Base-by-base conservation (phyloP, 2,113 vertebrate species). In the Galeopterus variegatus region DNA sequence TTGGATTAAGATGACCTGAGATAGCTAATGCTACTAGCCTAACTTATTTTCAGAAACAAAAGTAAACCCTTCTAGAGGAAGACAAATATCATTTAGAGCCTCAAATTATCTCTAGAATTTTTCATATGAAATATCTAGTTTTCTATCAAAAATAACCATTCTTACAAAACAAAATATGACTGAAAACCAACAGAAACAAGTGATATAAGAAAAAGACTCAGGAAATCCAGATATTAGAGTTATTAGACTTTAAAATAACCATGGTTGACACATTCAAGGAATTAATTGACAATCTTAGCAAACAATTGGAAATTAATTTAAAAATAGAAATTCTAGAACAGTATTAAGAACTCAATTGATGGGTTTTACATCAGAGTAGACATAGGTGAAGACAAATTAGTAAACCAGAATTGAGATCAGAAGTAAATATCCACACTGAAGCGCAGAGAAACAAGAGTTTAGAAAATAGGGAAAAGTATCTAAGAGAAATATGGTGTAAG, bases 101-200 rank as follows among this genome's bases (percentile, higher is more conserved):
- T 83, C 45, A 26, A 48, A 69, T n/a, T 36, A 56, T 75, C 36
- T 70, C 19, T 88, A 52, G 36, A 77, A 31, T 54, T 75, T 82
- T 93, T 73, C 17, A 52, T 67, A 36, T 86, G 54, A 17, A 36
- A 41, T 56, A 52, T 94, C 14, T 93, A 82, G 13, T 67, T 94
- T 97, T 84, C 72, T 92, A 19, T 91, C 31, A 58, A 88, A 60
- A 86, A 70, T 33, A 26, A 56, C 1, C 15, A 84, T 50, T 28
- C 10, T 4, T 72, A 84, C 13, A 94, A 84, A 95, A 54, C 6
- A 79, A 88, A 36, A 54, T 33, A 48, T 80, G 50, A 67, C 54
- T 96, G 69, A 87, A 86, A 90, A 70, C 14, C 58, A 97, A 91
- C 9, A 93, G 52, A 80, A 93, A 72, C 36, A 87, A 86, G 33